Evolutionary conservation across 2,797 vertebrate genomes (phyloP).

Genomic region (Hippocampus kuda): DNA sequence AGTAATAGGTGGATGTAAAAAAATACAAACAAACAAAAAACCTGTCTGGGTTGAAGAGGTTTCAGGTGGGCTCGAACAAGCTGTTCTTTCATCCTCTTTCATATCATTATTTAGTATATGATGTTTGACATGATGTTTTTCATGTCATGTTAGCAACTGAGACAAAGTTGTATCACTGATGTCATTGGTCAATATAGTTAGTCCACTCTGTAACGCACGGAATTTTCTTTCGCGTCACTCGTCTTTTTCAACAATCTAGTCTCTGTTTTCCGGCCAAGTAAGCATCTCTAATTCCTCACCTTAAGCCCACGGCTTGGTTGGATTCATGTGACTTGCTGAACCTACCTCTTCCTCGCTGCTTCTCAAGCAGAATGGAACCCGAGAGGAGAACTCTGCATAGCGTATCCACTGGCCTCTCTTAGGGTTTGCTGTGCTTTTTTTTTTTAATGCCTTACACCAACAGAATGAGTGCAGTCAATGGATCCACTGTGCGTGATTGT

Average conservation of each 20-base stretch:
- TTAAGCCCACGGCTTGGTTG: constrained; percentile 14
- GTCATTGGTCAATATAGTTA: constrained; percentile 21
- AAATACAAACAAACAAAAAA: too few relatives aligned
- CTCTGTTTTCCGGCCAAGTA: constrained; percentile 29
- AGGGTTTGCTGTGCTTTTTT: constrained; percentile 10
- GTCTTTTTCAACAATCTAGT: neutral
- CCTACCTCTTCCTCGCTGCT: constrained; percentile 44
- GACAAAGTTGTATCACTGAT: constrained; percentile 9
- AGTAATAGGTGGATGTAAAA: too few relatives aligned
- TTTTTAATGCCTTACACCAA: constrained; percentile 10
- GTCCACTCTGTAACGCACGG: constrained; percentile 9
- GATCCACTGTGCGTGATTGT: neutral
- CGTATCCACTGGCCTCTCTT: constrained; percentile 25
- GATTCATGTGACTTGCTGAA: constrained; percentile 50
- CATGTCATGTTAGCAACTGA: constrained; percentile 10
- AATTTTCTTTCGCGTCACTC: constrained; percentile 6
- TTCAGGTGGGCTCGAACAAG: constrained; percentile 13
- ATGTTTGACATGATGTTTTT: constrained; percentile 24
- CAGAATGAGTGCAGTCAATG: constrained; percentile 3
- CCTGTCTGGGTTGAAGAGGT: neutral
- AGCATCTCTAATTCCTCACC: constrained; percentile 12
- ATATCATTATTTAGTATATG: neutral
- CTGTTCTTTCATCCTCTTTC: constrained; percentile 11
- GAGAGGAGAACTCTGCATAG: constrained; percentile 40
- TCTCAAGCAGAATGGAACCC: constrained; percentile 43